Base-by-base conservation (phyloP, 1,140 invertebrate species). In the Kradibia gibbosae region DNA sequence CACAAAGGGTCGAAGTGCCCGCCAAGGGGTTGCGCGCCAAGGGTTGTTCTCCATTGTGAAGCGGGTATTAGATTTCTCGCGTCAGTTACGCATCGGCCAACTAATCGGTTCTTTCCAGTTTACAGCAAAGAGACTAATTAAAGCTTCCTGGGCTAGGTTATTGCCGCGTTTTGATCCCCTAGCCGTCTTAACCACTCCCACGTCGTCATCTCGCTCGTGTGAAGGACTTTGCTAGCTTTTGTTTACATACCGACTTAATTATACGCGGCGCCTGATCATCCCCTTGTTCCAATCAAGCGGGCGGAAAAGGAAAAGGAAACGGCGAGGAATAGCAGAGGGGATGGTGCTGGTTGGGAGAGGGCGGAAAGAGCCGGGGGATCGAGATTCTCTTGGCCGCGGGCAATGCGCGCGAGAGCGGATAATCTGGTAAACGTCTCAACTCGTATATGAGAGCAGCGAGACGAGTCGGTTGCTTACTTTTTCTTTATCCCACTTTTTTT, bases 221-320 rank as follows among this genome's bases (percentile, higher is more conserved):
- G 10, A 42, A 80, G 50, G 50, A 53, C 50, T 53, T 74, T 53
- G 62, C 13, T 36, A 62, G 60, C 76, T 65, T n/a, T 45, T 81
- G 80, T 81, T 81, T 81, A 65, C 80, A 10, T 34, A 62, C 17
- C 80, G 74, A 25, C 62, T 81, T 81, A 81, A 81, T 81, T 81
- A 60, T 81, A 71, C 48, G 48, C 57, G 48, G 45, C 39, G 28
- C 20, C 70, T 20, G 71, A 80, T 74, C 78, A 74, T 73, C 72
- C 70, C 55, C 31, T 34, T 71, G 10, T 65, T 76, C 48, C 39
- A 22, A 62, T 76, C 57, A 39, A 13, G 13, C 70, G 45, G 22
- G 4, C 67, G 39, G n/a, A n/a, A n/a, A n/a, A n/a, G n/a, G n/a
- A n/a, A n/a, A n/a, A n/a, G n/a, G n/a, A n/a, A n/a, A n/a, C n/a